Evolutionary conservation across 2,888 invertebrate species (phyloP), one percentile per base, ranked within the genome.

Genomic region (Tenthredo amoena): DNA sequence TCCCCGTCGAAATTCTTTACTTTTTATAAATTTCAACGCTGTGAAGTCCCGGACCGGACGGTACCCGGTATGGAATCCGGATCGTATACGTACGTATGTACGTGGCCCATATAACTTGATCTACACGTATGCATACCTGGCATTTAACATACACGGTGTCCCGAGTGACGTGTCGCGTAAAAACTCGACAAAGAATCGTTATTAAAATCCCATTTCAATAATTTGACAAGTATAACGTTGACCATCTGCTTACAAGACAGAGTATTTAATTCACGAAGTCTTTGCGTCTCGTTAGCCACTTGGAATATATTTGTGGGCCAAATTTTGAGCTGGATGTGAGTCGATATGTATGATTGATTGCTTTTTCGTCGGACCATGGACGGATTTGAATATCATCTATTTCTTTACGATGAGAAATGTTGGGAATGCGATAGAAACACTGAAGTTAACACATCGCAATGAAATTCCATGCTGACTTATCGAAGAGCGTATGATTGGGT

Each of bases 1-100:
- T 84, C 87, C 31, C 18, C 40, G 81, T 81, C 58, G 58, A 81
- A 58, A 81, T 81, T 81, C 62, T 81, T 81, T 34, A 77, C 31
- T 77, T 55, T 55, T 55, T 37, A 15, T 47, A 77, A 50, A 31
- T 50, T 77, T 55, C 77, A 55, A 77, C 77, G 31, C 47, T 18
- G 37, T 47, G 12, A 47, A 47, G 5, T 76, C 47, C 26, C 76
- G 40, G 47, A 47, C 40, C 12, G 7, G 47, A 21, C 26, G 47
- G 77, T 77, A 77, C 34, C 34, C 6, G 31, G 50, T 55, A 34
- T 77, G 55, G 77, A 77, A 77, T 77, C 77, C 77, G 77, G 77
- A 77, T 77, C 77, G 34, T 15, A 55, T 43, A 43, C 43, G 43
- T 47, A 47, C 47, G 3, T 47, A 47, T 34, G 50, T 26, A 34